A percentile compares a stretch with the other conserved stretches of the same genome.
Evolutionary conservation across 2,888 invertebrate species (phyloP).

Genomic region (Platycnemis pennipes): DNA sequence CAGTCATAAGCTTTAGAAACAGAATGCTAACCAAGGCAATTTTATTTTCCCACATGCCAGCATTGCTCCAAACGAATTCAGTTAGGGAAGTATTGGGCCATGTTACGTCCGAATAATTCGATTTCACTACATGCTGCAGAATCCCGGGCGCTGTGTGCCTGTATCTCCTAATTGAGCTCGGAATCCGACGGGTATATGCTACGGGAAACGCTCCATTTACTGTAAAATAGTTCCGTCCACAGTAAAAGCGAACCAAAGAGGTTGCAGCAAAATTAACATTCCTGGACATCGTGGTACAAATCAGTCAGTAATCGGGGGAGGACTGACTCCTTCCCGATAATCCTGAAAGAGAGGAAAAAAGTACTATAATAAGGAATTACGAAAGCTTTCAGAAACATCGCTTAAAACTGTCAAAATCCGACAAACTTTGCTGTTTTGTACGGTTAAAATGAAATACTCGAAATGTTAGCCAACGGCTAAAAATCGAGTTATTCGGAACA

Average conservation of each 20-base stretch:
- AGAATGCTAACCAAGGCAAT: slow-evolving; percentile 42
- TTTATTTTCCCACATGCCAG: slow-evolving; percentile 50
- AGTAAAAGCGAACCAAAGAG: not conserved
- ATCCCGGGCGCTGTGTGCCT: slow-evolving; percentile 26
- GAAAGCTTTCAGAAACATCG: not conserved
- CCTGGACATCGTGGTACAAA: not conserved
- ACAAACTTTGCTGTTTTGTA: too few relatives aligned
- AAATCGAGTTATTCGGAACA: too few relatives aligned
- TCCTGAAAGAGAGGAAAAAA: not conserved
- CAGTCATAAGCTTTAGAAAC: too few relatives aligned
- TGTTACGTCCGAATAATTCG: slow-evolving; percentile 28
- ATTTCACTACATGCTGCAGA: slow-evolving; percentile 38
- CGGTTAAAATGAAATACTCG: too few relatives aligned
- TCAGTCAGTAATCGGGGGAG: not conserved
- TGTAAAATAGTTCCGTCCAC: not conserved
- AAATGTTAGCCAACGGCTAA: too few relatives aligned
- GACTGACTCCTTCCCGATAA: not conserved
- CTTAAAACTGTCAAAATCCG: too few relatives aligned
- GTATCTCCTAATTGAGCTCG: not conserved
- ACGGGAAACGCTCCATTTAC: not conserved
- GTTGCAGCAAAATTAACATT: not conserved
- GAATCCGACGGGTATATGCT: not conserved
- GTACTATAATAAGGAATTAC: not conserved
- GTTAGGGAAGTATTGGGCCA: slow-evolving; percentile 45
- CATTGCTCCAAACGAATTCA: slow-evolving; percentile 59